phyloP scores from a whole-genome alignment of 1,140 invertebrate genomes.

The Lasioglossum baleicum region DNA sequence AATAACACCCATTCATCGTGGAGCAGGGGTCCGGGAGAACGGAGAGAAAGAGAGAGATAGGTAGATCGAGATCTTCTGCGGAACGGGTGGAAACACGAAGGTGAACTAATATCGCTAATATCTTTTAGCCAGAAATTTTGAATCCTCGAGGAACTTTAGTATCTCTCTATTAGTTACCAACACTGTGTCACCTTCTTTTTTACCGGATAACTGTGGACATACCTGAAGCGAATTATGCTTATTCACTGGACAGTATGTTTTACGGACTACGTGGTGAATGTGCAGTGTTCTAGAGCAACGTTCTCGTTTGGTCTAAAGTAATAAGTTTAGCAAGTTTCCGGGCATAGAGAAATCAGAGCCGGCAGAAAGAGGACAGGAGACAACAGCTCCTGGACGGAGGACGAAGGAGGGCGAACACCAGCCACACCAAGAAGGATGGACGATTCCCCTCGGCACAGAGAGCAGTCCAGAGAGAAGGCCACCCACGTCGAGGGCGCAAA shows the following conservation, averaged over 20 bases:
- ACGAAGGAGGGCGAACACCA: slow-evolving; percentile 39
- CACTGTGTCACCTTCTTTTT: too few relatives aligned
- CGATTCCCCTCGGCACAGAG: slow-evolving; percentile 54
- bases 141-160: too few relatives aligned
- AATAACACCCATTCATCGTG: slow-evolving; percentile 40
- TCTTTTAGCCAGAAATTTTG: too few relatives aligned
- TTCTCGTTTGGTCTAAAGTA: too few relatives aligned
- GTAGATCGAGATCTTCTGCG: too few relatives aligned
- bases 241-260: too few relatives aligned
- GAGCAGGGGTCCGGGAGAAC: not conserved
- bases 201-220: too few relatives aligned
- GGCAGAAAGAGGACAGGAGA: slow-evolving; percentile 65
- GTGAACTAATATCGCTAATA: not conserved
- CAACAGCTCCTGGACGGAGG: slow-evolving; percentile 49
- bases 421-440: slow-evolving; percentile 54
- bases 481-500: slow-evolving; percentile 78
- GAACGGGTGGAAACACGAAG: not conserved
- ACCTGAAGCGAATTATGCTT: too few relatives aligned
- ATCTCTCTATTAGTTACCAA: too few relatives aligned
- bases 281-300: too few relatives aligned
- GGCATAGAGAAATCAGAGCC: slow-evolving; percentile 26
- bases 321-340: not conserved
- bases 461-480: slow-evolving; percentile 57
- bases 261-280: too few relatives aligned
- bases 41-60: too few relatives aligned